A percentile compares a stretch with the other conserved stretches of the same genome.
Evolutionary conservation across 2,113 vertebrate genomes (phyloP).

Genomic region (Podilymbus podiceps): DNA sequence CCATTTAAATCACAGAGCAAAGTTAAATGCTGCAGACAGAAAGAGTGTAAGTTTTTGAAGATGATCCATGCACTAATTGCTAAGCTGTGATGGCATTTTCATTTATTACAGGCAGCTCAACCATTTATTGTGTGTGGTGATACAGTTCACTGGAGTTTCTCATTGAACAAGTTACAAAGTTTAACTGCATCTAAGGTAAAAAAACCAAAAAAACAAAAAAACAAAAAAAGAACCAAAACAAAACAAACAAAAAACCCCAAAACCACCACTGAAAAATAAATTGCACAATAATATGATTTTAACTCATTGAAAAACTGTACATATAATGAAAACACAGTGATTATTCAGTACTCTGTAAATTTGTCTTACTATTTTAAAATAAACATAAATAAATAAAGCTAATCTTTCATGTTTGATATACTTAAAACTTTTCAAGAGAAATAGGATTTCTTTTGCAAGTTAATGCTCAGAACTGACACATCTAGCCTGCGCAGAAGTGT

Average conservation of each 20-base stretch:
- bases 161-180: conserved; percentile 63
- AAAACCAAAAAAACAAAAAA: neutral
- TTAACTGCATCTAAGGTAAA: conserved; percentile 30
- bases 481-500: neutral
- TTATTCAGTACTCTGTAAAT: neutral
- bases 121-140: conserved; percentile 57
- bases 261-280: neutral
- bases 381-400: neutral
- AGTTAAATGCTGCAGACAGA: conserved; percentile 56
- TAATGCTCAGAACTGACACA: neutral
- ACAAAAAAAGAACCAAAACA: neutral
- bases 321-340: neutral
- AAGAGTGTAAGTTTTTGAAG: conserved; percentile 58
- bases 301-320: neutral
- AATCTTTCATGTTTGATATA: neutral
- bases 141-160: conserved; percentile 64
- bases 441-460: neutral
- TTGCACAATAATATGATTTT: neutral
- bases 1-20: conserved; percentile 63
- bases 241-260: too few relatives aligned
- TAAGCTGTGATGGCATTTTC: conserved; percentile 64
- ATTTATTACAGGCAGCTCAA: conserved; percentile 63
- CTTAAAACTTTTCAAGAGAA: neutral
- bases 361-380: neutral
- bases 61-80: conserved; percentile 71